Percentiles rank a stretch among this genome's conserved stretches.
Evolutionary conservation across 2,113 vertebrate species (phyloP).

Genomic region (Hipposideros armiger): DNA sequence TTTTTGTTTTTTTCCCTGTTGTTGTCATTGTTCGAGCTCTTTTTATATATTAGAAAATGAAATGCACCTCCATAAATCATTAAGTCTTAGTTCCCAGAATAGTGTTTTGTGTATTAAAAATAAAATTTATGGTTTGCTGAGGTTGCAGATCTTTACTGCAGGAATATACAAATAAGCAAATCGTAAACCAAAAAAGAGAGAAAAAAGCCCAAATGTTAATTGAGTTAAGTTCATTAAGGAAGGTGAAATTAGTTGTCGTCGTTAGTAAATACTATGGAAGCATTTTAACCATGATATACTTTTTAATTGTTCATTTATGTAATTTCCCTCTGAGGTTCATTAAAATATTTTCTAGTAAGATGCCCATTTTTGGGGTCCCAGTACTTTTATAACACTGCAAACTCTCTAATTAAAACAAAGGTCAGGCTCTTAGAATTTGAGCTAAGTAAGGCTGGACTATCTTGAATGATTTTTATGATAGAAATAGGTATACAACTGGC

Average conservation of each 20-base stretch:
- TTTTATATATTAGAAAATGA: slow-evolving; percentile 57
- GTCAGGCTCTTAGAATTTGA: background rate
- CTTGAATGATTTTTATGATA: slow-evolving; percentile 6
- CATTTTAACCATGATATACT: background rate
- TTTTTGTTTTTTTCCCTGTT: background rate
- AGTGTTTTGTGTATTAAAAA: slow-evolving; percentile 60
- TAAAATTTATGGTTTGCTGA: slow-evolving; percentile 79
- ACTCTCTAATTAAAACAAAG: slow-evolving; percentile 62
- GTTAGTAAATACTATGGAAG: slow-evolving; percentile 50
- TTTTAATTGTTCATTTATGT: slow-evolving; percentile 38
- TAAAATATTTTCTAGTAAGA: slow-evolving; percentile 36
- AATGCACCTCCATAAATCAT: slow-evolving; percentile 76
- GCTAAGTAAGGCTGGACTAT: background rate
- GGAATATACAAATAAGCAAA: slow-evolving; percentile 68
- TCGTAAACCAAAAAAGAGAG: background rate
- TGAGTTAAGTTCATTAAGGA: slow-evolving; percentile 66
- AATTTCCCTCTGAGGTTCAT: slow-evolving; percentile 28
- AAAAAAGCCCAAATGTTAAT: slow-evolving; percentile 51
- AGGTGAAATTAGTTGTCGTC: slow-evolving; percentile 65
- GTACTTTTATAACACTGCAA: slow-evolving; percentile 25
- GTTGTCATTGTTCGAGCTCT: slow-evolving; percentile 11
- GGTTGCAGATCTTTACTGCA: slow-evolving; percentile 50
- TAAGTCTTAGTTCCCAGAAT: slow-evolving; percentile 61
- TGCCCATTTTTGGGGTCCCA: background rate
- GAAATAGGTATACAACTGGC: background rate